Evolutionary conservation across 2,797 vertebrate genomes (phyloP), one percentile per base, ranked within the genome.

Genomic region (Acanthurus leucopareius): DNA sequence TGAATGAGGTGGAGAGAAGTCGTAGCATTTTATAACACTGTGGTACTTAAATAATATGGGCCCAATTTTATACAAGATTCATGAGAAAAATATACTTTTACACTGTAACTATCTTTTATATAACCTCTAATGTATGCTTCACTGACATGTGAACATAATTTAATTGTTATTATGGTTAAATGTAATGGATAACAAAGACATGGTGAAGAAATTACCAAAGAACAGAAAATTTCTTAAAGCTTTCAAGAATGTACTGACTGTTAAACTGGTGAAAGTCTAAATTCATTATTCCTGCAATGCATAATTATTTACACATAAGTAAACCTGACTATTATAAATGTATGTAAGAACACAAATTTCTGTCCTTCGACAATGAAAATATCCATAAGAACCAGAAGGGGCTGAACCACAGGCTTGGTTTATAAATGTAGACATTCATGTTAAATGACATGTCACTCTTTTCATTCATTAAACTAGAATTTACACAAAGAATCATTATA

Each of bases 1-100:
- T 76, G 7, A 76, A 58, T 56, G 4, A 54, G 53, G 28, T 40
- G 51, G 17, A 63, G n/a, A 48, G 53, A 66, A 44, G n/a, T 52
- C 17, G 4, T 3, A 5, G 17, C 22, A 22, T 57, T 60, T 7
- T 1, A 10, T 13, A 17, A 10, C 22, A 62, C 20, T 8, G 32
- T 1, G 4, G 17, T 25, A 38, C 17, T 53, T 7, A n/a, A 4
- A 38, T 51, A 58, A 20, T 4, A 32, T 19, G 2, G 10, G 28
- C 5, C 35, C 22, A 1, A n/a, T 71, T 42, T 32, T 70, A 20
- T 32, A 20, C 19, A 5, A 5, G 9, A 54, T 61, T 16, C 35
- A 25, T 6, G 9, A 25, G 45, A 6, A 20, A 22, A 69, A 45
- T 14, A 14, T 3, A 45, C 5, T 15, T 45, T 45, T 19, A 48